A percentile compares a stretch with the other conserved stretches of the same genome.
These are phyloP conservation scores for Aptenodytes forsteri DNA, from an alignment of 2,113 vertebrate genomes.

Conservation along the genomic window DNA sequence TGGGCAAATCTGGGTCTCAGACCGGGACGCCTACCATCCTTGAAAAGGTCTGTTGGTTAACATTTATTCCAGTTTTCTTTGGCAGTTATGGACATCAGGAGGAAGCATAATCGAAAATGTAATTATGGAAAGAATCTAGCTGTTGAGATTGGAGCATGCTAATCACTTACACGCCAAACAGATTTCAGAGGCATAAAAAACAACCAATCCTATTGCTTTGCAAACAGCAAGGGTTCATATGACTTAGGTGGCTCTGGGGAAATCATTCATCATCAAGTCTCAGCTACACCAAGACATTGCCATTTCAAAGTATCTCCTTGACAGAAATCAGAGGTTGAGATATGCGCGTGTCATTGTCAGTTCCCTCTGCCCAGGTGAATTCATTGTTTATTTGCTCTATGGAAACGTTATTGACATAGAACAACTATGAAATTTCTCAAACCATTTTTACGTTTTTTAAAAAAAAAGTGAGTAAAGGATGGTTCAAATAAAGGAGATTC, in stretches of 20 bases:
- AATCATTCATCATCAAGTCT: background rate
- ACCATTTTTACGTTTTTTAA: background rate
- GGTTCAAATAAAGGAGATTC: background rate
- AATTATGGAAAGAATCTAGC: background rate
- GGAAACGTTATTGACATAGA: background rate
- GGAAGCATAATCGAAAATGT: background rate
- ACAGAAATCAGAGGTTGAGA: background rate
- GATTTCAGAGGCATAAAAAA: background rate
- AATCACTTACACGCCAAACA: background rate
- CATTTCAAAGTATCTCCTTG: background rate
- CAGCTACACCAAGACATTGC: background rate
- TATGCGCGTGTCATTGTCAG: accelerated
- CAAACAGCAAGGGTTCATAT: background rate
- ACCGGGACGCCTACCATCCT: accelerated
- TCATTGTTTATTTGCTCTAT: background rate
- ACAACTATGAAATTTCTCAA: background rate
- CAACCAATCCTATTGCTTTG: background rate
- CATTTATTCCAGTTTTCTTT: background rate
- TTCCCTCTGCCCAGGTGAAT: background rate
- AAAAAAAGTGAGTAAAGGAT: background rate
- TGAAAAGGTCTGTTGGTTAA: background rate
- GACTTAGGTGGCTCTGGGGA: background rate
- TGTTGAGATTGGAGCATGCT: background rate
- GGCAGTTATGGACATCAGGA: background rate
- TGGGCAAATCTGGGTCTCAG: background rate